These are phyloP conservation scores for Harpagus bidentatus DNA, from an alignment of 2,113 vertebrate species.

Conservation along the genomic window DNA sequence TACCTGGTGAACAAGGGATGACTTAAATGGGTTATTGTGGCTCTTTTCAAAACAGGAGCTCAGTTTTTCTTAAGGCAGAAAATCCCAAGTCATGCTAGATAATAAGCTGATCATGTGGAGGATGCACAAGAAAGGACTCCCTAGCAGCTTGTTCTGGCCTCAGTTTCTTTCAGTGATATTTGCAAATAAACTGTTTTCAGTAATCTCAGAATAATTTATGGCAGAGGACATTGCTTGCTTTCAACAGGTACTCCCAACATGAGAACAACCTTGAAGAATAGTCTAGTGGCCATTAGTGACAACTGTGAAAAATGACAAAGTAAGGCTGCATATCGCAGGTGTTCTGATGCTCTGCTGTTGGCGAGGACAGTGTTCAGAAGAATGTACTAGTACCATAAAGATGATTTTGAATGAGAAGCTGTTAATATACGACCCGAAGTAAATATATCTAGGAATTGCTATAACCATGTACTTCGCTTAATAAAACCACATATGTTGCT, in stretches of 20 bases:
- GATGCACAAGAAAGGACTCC: neutral
- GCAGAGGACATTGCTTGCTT: neutral
- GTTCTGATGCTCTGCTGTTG: neutral
- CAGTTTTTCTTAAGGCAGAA: neutral
- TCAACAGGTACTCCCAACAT: neutral
- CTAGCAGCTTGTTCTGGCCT: neutral
- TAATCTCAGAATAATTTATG: neutral
- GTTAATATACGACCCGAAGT: neutral
- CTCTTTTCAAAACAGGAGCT: neutral
- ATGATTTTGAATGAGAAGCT: neutral
- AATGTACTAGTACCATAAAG: neutral
- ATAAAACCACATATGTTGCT: neutral
- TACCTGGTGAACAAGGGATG: neutral
- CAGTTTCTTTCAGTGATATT: neutral
- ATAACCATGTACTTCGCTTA: neutral
- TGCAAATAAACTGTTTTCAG: neutral
- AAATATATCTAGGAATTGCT: neutral
- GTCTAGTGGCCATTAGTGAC: neutral
- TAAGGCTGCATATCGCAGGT: neutral
- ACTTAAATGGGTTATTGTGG: neutral
- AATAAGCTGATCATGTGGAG: neutral
- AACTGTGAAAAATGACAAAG: neutral
- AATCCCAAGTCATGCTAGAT: neutral
- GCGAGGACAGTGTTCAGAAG: neutral
- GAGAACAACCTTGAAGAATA: neutral